Percentiles rank a stretch among this genome's conserved stretches.
These are phyloP conservation scores for Chrosomus eos DNA, from an alignment of 2,797 vertebrate species.

Conservation along the genomic window DNA sequence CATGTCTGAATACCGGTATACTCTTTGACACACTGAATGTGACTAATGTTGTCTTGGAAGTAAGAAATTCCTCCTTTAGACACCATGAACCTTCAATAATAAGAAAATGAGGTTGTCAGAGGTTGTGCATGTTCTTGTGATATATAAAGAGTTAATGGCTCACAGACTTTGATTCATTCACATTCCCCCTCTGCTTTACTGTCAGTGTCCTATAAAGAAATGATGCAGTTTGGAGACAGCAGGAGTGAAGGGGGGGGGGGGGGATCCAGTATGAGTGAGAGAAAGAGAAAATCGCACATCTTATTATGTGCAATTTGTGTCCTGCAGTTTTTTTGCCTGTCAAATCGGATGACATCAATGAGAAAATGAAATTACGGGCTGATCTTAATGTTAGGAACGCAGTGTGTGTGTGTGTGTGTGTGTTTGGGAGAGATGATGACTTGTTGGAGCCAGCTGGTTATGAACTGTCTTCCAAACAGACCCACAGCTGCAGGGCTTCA, in stretches of 20 bases:
- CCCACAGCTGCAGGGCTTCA: conserved; percentile 57
- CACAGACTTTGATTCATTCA: not conserved
- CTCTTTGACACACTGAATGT: not conserved
- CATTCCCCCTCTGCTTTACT: not conserved
- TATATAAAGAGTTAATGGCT: conserved; percentile 4
- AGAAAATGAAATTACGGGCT: conserved; percentile 74
- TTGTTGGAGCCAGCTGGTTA: conserved; percentile 60
- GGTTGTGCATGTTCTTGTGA: not conserved
- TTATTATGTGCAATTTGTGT: conserved; percentile 48
- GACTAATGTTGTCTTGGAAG: not conserved
- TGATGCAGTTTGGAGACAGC: conserved; percentile 3
- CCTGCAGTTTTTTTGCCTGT: conserved; percentile 54
- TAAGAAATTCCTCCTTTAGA: not conserved
- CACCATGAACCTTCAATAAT: not conserved
- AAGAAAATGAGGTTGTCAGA: conserved; percentile 15
- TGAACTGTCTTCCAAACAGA: conserved; percentile 59
- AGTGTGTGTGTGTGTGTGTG: conserved; percentile 25
- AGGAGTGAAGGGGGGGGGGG: not conserved
- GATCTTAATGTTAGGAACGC: conserved; percentile 63
- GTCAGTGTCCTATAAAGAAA: conserved; percentile 24
- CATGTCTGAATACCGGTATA: not conserved
- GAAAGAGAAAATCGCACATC: conserved; percentile 13
- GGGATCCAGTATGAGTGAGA: not conserved
- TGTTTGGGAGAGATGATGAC: conserved; percentile 51
- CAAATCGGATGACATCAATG: conserved; percentile 69